phyloP scores from a whole-genome alignment of 1,140 invertebrate species.

The Cylas formicarius region DNA sequence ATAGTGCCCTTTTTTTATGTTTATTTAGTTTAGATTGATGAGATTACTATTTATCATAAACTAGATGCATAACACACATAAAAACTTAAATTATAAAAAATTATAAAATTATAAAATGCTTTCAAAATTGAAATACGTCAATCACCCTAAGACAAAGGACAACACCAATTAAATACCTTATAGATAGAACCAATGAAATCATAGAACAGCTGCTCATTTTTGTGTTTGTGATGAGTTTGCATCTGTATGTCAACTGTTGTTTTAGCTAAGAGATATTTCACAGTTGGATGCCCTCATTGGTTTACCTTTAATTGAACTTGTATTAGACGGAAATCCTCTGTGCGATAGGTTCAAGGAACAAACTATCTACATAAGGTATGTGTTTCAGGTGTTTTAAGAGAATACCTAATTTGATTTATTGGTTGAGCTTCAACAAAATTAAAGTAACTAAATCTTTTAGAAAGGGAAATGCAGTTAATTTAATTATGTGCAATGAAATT shows the following conservation, averaged over 20 bases:
- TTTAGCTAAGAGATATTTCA: constrained; percentile 62
- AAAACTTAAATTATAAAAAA: too few species aligned
- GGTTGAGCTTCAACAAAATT: too few species aligned
- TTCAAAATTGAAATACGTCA: too few species aligned
- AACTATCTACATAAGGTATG: constrained; percentile 78
- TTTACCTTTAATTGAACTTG: constrained; percentile 64
- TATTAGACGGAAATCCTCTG: constrained; percentile 73
- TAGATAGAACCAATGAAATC: background rate
- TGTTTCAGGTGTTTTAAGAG: constrained; percentile 30
- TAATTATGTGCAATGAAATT: too few species aligned
- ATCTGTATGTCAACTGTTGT: constrained; percentile 25
- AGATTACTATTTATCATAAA: too few species aligned
- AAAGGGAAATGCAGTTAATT: too few species aligned
- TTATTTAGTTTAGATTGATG: too few species aligned
- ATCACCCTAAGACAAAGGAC: too few species aligned
- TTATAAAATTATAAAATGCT: background rate
- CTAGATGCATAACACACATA: too few species aligned
- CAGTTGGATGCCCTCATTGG: constrained; percentile 63
- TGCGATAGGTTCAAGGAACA: constrained; percentile 70
- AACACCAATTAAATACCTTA: background rate
- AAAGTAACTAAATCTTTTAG: too few species aligned
- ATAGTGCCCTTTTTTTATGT: too few species aligned
- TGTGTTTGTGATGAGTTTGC: background rate
- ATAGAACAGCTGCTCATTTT: too few species aligned
- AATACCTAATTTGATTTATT: constrained; percentile 11